A percentile compares a stretch with the other conserved stretches of the same genome.
Evolutionary conservation across 1,140 invertebrate species (phyloP).

Genomic region (Sesamia nonagrioides): DNA sequence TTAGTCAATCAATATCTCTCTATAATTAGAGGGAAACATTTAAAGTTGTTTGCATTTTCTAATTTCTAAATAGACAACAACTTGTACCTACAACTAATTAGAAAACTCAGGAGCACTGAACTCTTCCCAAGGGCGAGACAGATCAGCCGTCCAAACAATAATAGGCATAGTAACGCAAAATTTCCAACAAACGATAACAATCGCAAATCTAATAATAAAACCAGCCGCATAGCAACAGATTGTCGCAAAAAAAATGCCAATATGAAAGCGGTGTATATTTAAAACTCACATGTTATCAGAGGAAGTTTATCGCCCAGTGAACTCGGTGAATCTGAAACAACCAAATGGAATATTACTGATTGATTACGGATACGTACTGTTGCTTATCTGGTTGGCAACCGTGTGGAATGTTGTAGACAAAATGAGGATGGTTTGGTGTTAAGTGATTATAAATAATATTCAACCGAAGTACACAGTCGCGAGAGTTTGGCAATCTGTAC

Average conservation of each 20-base stretch:
- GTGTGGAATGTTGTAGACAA: background rate
- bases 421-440: background rate
- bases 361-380: slow-evolving; percentile 49
- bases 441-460: background rate
- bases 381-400: slow-evolving; percentile 33
- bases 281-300: slow-evolving; percentile 68
- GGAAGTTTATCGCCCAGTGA: slow-evolving; percentile 69
- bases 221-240: slow-evolving; percentile 19
- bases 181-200: background rate
- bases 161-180: background rate
- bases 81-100: background rate
- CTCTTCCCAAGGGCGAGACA: background rate
- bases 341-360: slow-evolving; percentile 65
- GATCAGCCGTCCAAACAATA: background rate
- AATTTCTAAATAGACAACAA: too few species aligned
- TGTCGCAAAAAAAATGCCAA: background rate
- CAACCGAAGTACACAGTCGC: background rate
- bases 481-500: too few species aligned
- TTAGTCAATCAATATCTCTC: too few species aligned
- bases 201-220: background rate
- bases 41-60: background rate
- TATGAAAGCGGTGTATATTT: slow-evolving; percentile 34
- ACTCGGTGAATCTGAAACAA: slow-evolving; percentile 72
- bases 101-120: slow-evolving; percentile 1
- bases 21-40: too few species aligned